Evolutionary conservation across 2,797 vertebrate genomes (phyloP), one percentile per base, ranked within the genome.

Genomic region (Lycodopsis pacificus): DNA sequence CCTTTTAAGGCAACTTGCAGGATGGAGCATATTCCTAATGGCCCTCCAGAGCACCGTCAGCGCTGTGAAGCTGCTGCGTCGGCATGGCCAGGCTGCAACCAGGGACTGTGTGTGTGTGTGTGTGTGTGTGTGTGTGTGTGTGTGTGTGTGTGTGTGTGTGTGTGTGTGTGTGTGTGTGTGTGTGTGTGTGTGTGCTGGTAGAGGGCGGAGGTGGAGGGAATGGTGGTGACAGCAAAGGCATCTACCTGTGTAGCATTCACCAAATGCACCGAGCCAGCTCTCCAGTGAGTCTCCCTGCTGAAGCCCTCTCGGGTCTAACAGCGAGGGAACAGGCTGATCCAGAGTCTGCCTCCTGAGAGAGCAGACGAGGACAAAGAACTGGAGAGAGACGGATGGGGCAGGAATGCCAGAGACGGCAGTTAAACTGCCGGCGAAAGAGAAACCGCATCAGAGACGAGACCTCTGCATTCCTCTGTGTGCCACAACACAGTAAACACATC

Each of bases 1-100:
- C 84, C 78, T 88, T 88, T 86, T 88, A 88, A 89, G 80, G 84
- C 20, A 76, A 69, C 75, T 63, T 69, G 58, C 76, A 82, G 69
- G 44, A 81, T 34, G 20, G 53, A 72, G 78, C 49, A 30, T 78
- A 68, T 76, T 76, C 59, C 56, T 83, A 80, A 84, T 67, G 68
- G 77, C 59, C 22, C 68, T 77, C 76, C 40, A 66, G 74, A 59
- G 81, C 49, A 54, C 34, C 6, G 65, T 73, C 65, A 84, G 86
- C 10, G n/a, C 64, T 79, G 65, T 25, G 49, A 76, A 89, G 73
- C 22, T 77, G 77, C 81, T 84, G 70, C 2, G 44, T 49, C 53
- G 20, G 74, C 70, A 69, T 49, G 36, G 67, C n/a, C 27, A 15
- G 27, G 30, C 30, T 34, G 36, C 12, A 65, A 68, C 56, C 70